Evolutionary conservation across 2,113 vertebrate species (phyloP), one percentile per base, ranked within the genome.

Genomic region (Neogobius melanostomus): DNA sequence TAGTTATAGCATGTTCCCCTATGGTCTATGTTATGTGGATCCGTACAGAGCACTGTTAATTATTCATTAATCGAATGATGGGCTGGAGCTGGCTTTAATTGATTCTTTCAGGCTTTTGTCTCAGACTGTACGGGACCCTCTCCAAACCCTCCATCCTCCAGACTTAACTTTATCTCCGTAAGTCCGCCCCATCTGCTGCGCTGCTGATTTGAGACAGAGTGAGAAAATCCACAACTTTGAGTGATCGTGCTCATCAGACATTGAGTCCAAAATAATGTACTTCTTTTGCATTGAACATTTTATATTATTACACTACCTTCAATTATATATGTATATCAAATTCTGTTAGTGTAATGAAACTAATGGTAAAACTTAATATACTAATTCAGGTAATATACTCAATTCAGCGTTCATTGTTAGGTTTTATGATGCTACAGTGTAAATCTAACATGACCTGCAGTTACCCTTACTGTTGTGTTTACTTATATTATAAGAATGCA

Each of bases 101-200:
- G 87, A 90, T 89, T 91, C 74, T 85, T 83, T 81, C 76, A 87
- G 84, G 83, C 75, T 74, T 83, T 85, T 85, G 87, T 84, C 88
- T 85, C 77, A 80, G 54, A 75, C 71, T 75, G 53, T 42, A 47
- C 62, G 51, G 66, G 74, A 83, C 83, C 70, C 56, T 75, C 62
- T 79, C 72, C 64, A 65, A 71, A 59, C 66, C 66, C 56, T 74
- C 16, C 60, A 45, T 8, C 68, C 49, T 63, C 53, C 47, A 53
- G 61, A 64, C 45, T 76, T 77, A 21, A 56, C 67, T 69, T 51
- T 12, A 17, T 67, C 48, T 46, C 68, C 17, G 42, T 56, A 54
- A 17, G 66, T 72, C 14, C 59, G 49, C 36, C 47, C 62, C 47
- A 64, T 64, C 16, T 67, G 71, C 47, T 60, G 46, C 14, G 46